Evolutionary conservation across 1,140 invertebrate genomes (phyloP).

Genomic region (Aphelenchoides fujianensis): DNA sequence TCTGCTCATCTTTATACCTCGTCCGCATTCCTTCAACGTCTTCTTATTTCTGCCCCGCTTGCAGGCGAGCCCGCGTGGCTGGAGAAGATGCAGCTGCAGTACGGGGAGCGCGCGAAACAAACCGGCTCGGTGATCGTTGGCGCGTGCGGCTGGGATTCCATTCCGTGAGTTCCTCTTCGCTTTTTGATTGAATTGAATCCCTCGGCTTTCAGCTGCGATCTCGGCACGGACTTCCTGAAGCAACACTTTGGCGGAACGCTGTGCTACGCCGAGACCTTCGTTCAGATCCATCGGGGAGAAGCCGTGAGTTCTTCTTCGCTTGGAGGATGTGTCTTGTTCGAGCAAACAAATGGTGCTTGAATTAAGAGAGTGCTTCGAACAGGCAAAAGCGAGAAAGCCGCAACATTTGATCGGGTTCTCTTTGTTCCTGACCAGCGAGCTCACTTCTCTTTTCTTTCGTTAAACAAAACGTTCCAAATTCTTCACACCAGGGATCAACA

Average conservation of each 20-base stretch:
- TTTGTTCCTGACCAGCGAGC: too few species aligned
- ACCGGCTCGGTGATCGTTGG: constrained; percentile 78
- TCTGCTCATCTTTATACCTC: background rate
- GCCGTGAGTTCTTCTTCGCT: constrained; percentile 29
- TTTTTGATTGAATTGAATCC: constrained; percentile 64
- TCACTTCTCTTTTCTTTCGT: too few species aligned
- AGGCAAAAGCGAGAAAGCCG: too few species aligned
- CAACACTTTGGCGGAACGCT: constrained; percentile 72
- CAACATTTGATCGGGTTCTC: background rate
- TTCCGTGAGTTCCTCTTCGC: too few species aligned
- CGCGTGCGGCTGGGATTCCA: constrained; percentile 81
- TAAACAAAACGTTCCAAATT: too few species aligned
- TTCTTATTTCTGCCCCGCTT: background rate
- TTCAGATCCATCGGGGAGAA: constrained; percentile 38
- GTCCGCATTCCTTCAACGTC: background rate
- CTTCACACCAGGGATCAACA: too few species aligned
- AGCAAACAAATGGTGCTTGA: too few species aligned
- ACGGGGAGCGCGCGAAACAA: constrained; percentile 74
- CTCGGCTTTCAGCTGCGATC: too few species aligned
- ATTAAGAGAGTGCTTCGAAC: too few species aligned
- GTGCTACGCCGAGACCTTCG: constrained; percentile 52
- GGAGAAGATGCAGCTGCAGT: constrained; percentile 78
- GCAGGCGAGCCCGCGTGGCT: constrained; percentile 29
- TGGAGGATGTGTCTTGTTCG: background rate
- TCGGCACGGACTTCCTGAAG: constrained; percentile 73